Evolutionary conservation across 2,113 vertebrate species (phyloP).

Genomic region (Toxotes jaculatrix): DNA sequence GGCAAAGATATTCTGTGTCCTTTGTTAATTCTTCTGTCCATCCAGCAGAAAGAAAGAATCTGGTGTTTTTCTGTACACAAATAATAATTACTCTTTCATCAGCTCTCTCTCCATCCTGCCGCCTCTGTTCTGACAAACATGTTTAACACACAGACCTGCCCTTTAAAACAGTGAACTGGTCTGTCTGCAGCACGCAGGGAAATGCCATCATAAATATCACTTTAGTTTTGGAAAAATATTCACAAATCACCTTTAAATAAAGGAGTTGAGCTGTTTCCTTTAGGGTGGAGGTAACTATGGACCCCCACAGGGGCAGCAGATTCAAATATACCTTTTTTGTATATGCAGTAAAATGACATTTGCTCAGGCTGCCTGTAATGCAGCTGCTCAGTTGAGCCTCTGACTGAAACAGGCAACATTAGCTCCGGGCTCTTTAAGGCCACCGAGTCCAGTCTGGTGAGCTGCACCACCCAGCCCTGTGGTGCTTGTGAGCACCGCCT

Average conservation of each 20-base stretch:
- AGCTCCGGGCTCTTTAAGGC: too few relatives aligned
- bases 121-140: constrained; percentile 31
- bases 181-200: neutral
- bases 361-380: too few relatives aligned
- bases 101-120: constrained; percentile 23
- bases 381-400: too few relatives aligned
- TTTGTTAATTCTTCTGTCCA: constrained; percentile 68
- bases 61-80: constrained; percentile 43
- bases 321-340: too few relatives aligned
- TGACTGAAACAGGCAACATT: too few relatives aligned
- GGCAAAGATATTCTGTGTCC: constrained; percentile 39
- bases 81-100: constrained; percentile 34
- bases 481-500: too few relatives aligned
- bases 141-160: constrained; percentile 47
- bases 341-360: neutral
- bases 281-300: too few relatives aligned
- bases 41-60: constrained; percentile 40
- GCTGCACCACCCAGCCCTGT: too few relatives aligned
- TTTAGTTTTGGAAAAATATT: neutral
- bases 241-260: neutral
- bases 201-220: constrained; percentile 32
- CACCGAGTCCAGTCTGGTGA: too few relatives aligned
- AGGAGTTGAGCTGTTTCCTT: too few relatives aligned
- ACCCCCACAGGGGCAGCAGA: too few relatives aligned
- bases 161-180: constrained; percentile 33